A percentile compares a stretch with the other conserved stretches of the same genome.
Evolutionary conservation across 2,113 vertebrate genomes (phyloP).

Genomic region (Columba livia): DNA sequence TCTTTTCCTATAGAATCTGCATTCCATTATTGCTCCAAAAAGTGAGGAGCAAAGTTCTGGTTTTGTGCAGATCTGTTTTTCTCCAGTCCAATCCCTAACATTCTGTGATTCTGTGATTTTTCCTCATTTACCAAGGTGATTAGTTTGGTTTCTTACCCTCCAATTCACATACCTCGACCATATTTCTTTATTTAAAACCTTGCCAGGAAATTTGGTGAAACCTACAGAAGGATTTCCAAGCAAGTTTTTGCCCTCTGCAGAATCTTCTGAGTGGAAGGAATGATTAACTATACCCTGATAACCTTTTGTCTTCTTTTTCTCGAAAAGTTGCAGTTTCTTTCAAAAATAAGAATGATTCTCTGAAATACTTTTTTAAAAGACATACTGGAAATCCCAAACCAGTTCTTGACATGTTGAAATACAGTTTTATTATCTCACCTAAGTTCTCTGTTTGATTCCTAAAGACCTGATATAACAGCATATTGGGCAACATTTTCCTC

Average conservation of each 20-base stretch:
- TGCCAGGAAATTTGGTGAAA: neutral
- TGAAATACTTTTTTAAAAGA: neutral
- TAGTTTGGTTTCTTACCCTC: neutral
- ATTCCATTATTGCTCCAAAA: neutral
- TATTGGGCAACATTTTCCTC: slow-evolving; percentile 2
- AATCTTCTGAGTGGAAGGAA: neutral
- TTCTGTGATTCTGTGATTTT: neutral
- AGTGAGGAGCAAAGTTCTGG: neutral
- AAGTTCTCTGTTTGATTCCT: neutral
- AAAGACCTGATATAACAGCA: neutral
- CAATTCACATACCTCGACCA: neutral
- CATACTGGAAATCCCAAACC: neutral
- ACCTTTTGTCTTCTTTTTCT: neutral
- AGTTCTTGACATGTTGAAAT: slow-evolving; percentile 13
- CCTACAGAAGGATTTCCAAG: neutral
- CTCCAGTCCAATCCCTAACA: no score
- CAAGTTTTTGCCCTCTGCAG: neutral
- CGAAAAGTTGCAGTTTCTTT: neutral
- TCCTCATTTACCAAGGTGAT: neutral
- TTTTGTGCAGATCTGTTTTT: neutral
- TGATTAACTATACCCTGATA: neutral
- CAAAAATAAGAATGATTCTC: neutral
- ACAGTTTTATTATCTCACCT: neutral
- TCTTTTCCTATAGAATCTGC: neutral
- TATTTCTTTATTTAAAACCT: neutral